Conservation (phyloP, 1,140 invertebrate species). For the Popillia japonica region DNA sequence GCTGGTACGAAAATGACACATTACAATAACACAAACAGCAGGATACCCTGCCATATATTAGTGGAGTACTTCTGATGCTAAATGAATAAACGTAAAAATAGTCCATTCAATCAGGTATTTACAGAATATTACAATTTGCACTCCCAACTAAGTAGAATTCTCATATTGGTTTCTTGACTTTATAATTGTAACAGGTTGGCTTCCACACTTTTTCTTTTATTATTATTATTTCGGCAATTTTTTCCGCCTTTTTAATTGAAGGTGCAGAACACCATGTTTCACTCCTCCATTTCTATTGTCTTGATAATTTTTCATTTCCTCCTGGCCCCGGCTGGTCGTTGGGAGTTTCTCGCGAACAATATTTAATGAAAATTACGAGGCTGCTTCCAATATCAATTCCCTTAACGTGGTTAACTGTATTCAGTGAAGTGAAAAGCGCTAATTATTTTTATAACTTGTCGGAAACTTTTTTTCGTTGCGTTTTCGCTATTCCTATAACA, state of each 20-base stretch:
- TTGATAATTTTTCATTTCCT: constrained; percentile 50
- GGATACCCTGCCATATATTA: too few species aligned
- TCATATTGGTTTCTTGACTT: too few species aligned
- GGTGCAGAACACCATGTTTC: constrained; percentile 49
- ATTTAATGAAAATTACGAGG: constrained; percentile 50
- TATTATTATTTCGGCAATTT: constrained; percentile 40
- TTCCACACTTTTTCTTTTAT: constrained; percentile 41
- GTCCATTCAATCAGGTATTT: too few species aligned
- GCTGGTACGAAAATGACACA: too few species aligned
- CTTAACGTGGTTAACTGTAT: constrained; percentile 45
- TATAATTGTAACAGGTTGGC: too few species aligned
- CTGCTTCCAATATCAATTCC: constrained; percentile 46
- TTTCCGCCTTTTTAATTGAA: constrained; percentile 48
- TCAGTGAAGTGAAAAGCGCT: constrained; percentile 43
- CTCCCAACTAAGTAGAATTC: too few species aligned
- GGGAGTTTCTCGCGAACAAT: constrained; percentile 42
- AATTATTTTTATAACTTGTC: constrained; percentile 49
- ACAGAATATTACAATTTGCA: too few species aligned
- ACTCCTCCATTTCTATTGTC: constrained; percentile 48
- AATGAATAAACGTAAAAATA: too few species aligned
- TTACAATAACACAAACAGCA: too few species aligned
- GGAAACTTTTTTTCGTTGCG: constrained; percentile 37
- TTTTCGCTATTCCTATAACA: not conserved
- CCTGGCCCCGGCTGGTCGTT: not conserved
- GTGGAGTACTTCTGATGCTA: too few species aligned